Evolutionary conservation across 2,113 vertebrate species (phyloP).

Genomic region (Microtus ochrogaster): DNA sequence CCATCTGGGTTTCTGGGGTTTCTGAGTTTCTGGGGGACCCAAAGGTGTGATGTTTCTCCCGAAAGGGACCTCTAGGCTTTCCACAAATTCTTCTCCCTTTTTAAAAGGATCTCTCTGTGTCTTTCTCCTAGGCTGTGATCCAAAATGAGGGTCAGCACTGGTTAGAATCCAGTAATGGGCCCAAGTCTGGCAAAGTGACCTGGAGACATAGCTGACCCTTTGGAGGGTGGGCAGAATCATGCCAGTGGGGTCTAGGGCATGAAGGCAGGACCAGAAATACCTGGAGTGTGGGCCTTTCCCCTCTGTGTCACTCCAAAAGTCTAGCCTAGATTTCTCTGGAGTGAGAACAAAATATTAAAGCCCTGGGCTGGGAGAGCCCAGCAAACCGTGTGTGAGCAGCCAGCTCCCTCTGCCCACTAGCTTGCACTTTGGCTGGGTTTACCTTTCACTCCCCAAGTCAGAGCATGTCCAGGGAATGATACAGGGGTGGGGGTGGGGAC

Average conservation of each 20-base stretch:
- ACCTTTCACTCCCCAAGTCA: not conserved
- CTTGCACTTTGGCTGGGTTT: slow-evolving; percentile 5
- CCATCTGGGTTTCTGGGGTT: not conserved
- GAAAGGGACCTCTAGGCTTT: not conserved
- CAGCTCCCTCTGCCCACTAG: not conserved
- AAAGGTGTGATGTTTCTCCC: not conserved
- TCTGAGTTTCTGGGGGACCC: not conserved
- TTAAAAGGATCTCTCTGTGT: not conserved
- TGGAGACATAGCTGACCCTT: not conserved
- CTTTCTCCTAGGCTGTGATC: too few species aligned
- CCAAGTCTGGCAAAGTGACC: not conserved
- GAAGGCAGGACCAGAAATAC: not conserved
- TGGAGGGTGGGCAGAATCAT: not conserved
- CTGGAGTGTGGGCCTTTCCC: not conserved
- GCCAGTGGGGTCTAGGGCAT: not conserved
- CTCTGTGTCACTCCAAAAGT: not conserved
- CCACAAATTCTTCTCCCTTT: not conserved
- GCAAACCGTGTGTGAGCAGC: not conserved
- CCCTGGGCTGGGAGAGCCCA: not conserved
- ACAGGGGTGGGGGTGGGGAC: not conserved
- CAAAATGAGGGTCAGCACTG: not conserved
- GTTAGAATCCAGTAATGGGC: not conserved
- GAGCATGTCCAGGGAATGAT: not conserved
- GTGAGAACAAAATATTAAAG: not conserved
- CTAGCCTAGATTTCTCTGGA: slow-evolving; percentile 4